Percentiles rank a stretch among this genome's conserved stretches.
Conservation (phyloP, 1,140 invertebrate genomes). For the Achroia grisella region DNA sequence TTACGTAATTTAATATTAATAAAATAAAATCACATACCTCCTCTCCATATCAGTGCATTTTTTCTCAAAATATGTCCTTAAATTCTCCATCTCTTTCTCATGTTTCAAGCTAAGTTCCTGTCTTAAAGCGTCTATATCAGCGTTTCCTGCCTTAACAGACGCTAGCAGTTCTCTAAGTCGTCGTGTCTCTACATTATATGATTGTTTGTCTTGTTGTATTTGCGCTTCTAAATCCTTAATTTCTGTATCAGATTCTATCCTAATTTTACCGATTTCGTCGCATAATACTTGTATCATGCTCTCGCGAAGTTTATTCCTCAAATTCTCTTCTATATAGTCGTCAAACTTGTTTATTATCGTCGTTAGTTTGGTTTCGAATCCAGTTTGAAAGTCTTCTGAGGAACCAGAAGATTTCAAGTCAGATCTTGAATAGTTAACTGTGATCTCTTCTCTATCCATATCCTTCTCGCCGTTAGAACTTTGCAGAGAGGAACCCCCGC, state of each 20-base stretch:
- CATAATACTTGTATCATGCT: constrained; percentile 70
- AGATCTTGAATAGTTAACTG: constrained; percentile 58
- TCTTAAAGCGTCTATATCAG: constrained; percentile 70
- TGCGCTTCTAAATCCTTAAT: constrained; percentile 63
- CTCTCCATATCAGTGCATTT: constrained; percentile 85
- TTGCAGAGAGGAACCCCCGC: constrained; percentile 38
- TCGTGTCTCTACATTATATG: constrained; percentile 60
- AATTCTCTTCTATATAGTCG: constrained; percentile 53
- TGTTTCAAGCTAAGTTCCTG: constrained; percentile 77
- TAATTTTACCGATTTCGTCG: constrained; percentile 64
- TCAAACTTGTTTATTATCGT: constrained; percentile 60
- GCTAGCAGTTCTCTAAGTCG: constrained; percentile 58
- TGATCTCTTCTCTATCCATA: constrained; percentile 59
- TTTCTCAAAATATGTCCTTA: constrained; percentile 84
- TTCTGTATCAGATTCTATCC: constrained; percentile 65
- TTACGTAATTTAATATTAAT: constrained; percentile 4
- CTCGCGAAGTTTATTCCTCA: constrained; percentile 63
- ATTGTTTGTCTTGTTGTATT: constrained; percentile 54
- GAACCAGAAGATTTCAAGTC: constrained; percentile 44
- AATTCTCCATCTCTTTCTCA: constrained; percentile 82
- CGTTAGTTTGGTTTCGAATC: constrained; percentile 48
- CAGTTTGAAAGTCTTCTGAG: constrained; percentile 50
- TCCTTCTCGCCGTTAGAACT: constrained; percentile 58
- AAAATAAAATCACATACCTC: constrained; percentile 69
- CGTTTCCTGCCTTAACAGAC: constrained; percentile 69